phyloP scores from a whole-genome alignment of 2,113 vertebrate species.

The Hydrochoerus hydrochaeris region DNA sequence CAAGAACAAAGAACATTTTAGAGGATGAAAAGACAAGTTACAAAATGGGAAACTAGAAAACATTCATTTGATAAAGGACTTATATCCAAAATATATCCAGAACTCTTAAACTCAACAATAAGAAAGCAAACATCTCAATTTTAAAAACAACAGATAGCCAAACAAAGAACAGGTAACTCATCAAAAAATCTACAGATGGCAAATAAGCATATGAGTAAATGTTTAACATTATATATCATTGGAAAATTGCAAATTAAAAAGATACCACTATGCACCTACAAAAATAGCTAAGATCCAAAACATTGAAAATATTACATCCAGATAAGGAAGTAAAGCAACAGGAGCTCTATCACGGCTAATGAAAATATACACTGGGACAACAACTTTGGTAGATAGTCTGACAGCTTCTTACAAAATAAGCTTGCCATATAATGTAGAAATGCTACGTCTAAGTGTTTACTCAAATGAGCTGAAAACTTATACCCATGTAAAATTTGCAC shows the following conservation, averaged over 20 bases:
- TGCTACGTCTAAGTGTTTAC: background rate
- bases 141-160: constrained; percentile 11
- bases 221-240: background rate
- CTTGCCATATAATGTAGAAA: background rate
- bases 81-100: background rate
- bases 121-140: constrained; percentile 6
- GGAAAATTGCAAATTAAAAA: background rate
- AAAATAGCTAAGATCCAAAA: constrained; percentile 34
- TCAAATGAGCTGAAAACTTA: background rate
- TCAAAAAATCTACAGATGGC: background rate
- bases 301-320: background rate
- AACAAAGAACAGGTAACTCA: constrained; percentile 31
- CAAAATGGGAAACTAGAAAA: background rate
- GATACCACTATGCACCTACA: background rate
- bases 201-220: constrained; percentile 16
- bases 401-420: background rate
- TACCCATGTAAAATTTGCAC: background rate
- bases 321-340: background rate
- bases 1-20: background rate
- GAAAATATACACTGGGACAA: background rate
- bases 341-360: background rate
- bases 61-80: background rate
- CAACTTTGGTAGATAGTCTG: background rate
- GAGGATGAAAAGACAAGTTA: constrained; percentile 24
- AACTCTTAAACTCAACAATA: constrained; percentile 20